Evolutionary conservation across 2,113 vertebrate genomes (phyloP).

Genomic region (Columbina picui): DNA sequence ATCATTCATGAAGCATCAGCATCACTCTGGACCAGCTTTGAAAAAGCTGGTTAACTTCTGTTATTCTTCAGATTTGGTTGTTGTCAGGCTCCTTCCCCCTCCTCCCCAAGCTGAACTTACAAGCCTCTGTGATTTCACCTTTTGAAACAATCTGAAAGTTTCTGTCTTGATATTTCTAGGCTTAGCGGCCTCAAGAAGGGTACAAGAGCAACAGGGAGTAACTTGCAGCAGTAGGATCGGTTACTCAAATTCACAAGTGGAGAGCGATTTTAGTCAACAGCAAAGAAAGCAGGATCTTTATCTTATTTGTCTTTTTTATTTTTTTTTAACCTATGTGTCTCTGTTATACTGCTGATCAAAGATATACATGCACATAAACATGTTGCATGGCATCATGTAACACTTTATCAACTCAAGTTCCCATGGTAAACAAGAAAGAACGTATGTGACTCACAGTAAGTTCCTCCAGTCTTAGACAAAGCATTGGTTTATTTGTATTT

Average conservation of each 20-base stretch:
- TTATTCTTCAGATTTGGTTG: fast-evolving
- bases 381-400: too few relatives aligned
- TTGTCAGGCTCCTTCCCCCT: fast-evolving
- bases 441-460: neutral
- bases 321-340: neutral
- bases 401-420: neutral
- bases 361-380: fast-evolving
- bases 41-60: neutral
- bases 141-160: fast-evolving
- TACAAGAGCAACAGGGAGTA: fast-evolving
- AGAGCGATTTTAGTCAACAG: neutral
- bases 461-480: neutral
- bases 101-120: neutral
- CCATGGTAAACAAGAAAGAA: neutral
- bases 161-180: neutral
- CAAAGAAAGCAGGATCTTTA: neutral
- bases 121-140: neutral
- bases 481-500: neutral
- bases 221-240: fast-evolving
- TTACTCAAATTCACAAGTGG: fast-evolving
- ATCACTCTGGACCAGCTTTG: fast-evolving
- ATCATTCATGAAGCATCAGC: fast-evolving
- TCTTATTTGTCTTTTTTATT: too few relatives aligned
- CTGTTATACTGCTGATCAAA: neutral
- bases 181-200: neutral